These are phyloP conservation scores for Apodemia hepburni DNA, from an alignment of 2,888 invertebrate genomes.

Conservation along the genomic window DNA sequence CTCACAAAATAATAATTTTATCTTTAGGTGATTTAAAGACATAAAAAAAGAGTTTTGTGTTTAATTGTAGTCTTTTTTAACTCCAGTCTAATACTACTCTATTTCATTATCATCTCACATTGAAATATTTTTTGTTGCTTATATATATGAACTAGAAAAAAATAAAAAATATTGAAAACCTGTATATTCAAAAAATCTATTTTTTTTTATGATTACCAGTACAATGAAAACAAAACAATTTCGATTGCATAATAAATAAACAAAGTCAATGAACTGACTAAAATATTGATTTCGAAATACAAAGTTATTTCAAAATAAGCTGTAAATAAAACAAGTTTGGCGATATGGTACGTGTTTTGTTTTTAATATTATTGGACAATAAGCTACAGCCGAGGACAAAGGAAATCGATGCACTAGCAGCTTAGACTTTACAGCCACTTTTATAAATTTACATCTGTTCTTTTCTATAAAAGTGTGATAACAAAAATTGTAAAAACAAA, in stretches of 20 bases:
- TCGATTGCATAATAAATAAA: constrained; percentile 37
- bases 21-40: too few relatives aligned
- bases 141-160: too few relatives aligned
- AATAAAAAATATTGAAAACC: too few relatives aligned
- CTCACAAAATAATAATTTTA: too few relatives aligned
- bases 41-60: too few relatives aligned
- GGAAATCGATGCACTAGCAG: constrained; percentile 62
- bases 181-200: too few relatives aligned
- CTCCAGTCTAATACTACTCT: too few relatives aligned
- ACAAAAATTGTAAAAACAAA: constrained; percentile 27
- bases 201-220: too few relatives aligned
- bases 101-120: too few relatives aligned
- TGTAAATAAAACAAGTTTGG: neutral
- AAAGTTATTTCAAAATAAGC: neutral
- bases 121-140: too few relatives aligned
- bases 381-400: constrained; percentile 62
- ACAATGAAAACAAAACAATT: constrained; percentile 46
- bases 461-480: neutral
- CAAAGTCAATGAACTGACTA: constrained; percentile 23
- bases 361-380: neutral
- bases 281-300: neutral
- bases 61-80: too few relatives aligned
- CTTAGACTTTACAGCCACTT: neutral
- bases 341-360: neutral
- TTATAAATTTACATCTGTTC: neutral